phyloP scores from a whole-genome alignment of 2,113 vertebrate genomes.

The Burhinus oedicnemus region DNA sequence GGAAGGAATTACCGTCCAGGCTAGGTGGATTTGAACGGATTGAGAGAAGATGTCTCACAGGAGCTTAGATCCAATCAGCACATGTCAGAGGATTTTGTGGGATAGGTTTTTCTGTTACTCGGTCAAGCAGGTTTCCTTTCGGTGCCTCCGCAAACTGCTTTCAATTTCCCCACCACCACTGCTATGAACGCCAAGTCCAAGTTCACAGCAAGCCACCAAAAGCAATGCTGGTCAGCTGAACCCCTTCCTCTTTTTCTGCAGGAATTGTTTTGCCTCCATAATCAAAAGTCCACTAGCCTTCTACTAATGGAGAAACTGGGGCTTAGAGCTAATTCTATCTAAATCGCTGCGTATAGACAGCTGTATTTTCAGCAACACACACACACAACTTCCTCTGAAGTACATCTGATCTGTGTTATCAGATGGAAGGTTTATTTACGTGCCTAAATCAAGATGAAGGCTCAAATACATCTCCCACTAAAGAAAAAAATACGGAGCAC shows the following conservation, averaged over 20 bases:
- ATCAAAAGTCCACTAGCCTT: background rate
- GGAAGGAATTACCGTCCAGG: background rate
- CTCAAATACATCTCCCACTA: background rate
- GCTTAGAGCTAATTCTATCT: background rate
- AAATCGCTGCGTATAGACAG: background rate
- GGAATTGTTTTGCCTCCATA: background rate
- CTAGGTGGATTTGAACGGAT: background rate
- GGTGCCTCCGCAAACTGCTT: background rate
- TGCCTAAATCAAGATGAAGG: background rate
- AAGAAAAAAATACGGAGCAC: background rate
- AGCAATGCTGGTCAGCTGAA: background rate
- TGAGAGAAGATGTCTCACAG: background rate
- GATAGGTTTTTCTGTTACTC: background rate
- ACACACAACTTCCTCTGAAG: background rate
- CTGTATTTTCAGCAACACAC: background rate
- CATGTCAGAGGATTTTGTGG: background rate
- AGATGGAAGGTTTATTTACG: background rate
- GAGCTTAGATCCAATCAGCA: constrained; percentile 5
- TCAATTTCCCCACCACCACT: background rate
- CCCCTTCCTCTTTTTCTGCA: background rate
- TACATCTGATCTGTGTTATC: background rate
- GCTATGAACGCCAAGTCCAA: background rate
- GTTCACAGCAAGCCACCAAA: background rate
- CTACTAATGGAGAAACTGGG: background rate
- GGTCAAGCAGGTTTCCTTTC: background rate